Evolutionary conservation across 2,888 invertebrate genomes (phyloP), one percentile per base, ranked within the genome.

Genomic region (Diaprepes abbreviatus): DNA sequence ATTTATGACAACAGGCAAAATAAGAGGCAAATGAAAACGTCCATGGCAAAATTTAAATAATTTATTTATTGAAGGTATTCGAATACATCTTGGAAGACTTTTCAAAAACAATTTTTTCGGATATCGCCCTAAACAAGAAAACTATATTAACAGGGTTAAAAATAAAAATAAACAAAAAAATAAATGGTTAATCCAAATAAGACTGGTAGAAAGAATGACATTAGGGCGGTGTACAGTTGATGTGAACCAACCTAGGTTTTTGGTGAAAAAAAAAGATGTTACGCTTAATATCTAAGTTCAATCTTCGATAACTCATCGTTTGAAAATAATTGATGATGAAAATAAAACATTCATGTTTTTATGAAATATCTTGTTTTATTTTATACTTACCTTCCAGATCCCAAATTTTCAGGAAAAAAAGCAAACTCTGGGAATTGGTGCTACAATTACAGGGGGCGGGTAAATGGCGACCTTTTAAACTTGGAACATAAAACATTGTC

Each of bases 271-370:
- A 36, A 79, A 79, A 80, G 79, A 80, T 81, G 82, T 83, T 83
- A 83, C 82, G 82, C 83, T 83, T 83, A 82, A 80, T 79, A 82
- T 81, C 80, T 80, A 80, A 81, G 80, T 83, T 82, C 81, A 81
- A 83, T 81, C 55, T 65, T 79, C 79, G 77, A 82, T 81, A 83
- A 83, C 82, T 83, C 83, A 83, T 83, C 80, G 79, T 81, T 83
- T 83, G 82, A 80, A 82, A 82, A 81, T 80, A 81, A 80, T 81
- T 80, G 79, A 79, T 79, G 80, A 81, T 21, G 60, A 62, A 64
- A 66, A 68, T 81, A 81, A 70, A 66, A 74, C 82, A 81, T 83
- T 80, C 83, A 81, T 83, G 82, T 83, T 83, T 82, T 79, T 82
- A 78, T 66, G 71, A 71, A 24, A 75, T 72, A 72, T 73, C 70